These are phyloP conservation scores for Clarias fuscus DNA, from an alignment of 2,797 vertebrate genomes.

Conservation along the genomic window DNA sequence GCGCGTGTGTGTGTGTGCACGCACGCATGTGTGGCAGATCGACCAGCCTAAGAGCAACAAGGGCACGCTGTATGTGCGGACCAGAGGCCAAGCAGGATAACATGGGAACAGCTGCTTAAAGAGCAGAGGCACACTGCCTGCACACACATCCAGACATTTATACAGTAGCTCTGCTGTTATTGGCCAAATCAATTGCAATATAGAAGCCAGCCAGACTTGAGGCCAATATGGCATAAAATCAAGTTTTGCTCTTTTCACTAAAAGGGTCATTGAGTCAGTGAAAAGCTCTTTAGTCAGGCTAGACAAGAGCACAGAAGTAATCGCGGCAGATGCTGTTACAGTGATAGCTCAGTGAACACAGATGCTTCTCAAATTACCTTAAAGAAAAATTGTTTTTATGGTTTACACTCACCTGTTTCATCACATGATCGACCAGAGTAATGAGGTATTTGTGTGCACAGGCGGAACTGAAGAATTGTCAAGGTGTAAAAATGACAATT, in stretches of 20 bases:
- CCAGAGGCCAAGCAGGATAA: constrained; percentile 41
- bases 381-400: neutral
- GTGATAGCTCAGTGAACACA: neutral
- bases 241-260: constrained; percentile 36
- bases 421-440: neutral
- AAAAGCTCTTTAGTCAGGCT: constrained; percentile 16
- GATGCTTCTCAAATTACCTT: constrained; percentile 17
- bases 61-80: constrained; percentile 48
- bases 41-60: constrained; percentile 44
- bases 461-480: neutral
- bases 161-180: constrained; percentile 50
- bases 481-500: neutral
- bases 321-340: constrained; percentile 25
- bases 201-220: constrained; percentile 24
- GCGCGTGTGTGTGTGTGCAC: constrained; percentile 31
- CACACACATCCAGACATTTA: constrained; percentile 38
- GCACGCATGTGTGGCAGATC: constrained; percentile 11
- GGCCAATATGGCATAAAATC: constrained; percentile 33
- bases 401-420: constrained; percentile 13
- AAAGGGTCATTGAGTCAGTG: constrained; percentile 42
- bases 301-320: neutral
- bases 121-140: constrained; percentile 37
- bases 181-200: constrained; percentile 17
- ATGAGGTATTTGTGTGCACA: neutral
- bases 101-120: constrained; percentile 57